phyloP scores from a whole-genome alignment of 2,113 vertebrate genomes.

The Lanius collurio region DNA sequence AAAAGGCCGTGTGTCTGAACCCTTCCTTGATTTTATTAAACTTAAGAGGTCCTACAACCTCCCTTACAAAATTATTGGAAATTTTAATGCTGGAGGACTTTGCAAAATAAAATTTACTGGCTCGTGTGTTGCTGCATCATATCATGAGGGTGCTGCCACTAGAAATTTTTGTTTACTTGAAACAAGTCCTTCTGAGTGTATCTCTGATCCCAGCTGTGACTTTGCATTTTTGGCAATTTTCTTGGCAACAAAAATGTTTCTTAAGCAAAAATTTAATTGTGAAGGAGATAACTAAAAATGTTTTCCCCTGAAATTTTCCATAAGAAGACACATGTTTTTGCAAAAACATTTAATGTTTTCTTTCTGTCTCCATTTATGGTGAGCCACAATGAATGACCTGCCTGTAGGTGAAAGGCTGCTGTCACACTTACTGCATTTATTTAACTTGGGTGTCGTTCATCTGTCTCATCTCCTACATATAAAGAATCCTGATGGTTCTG shows the following conservation, averaged over 20 bases:
- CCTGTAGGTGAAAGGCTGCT: not conserved
- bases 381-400: not conserved
- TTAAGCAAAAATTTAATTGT: not conserved
- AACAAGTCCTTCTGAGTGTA: not conserved
- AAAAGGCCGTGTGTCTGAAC: not conserved
- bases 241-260: not conserved
- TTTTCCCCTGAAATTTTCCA: not conserved
- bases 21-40: not conserved
- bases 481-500: not conserved
- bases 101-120: not conserved
- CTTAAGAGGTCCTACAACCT: not conserved
- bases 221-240: not conserved
- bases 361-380: not conserved
- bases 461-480: not conserved
- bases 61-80: not conserved
- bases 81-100: not conserved
- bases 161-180: not conserved
- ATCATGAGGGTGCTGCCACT: not conserved
- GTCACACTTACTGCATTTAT: not conserved
- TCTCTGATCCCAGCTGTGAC: not conserved
- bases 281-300: not conserved
- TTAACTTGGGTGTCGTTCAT: not conserved
- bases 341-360: not conserved
- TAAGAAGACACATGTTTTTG: not conserved
- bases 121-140: not conserved